phyloP scores from a whole-genome alignment of 1,140 invertebrate species.

The Luehdorfia chinensis region DNA sequence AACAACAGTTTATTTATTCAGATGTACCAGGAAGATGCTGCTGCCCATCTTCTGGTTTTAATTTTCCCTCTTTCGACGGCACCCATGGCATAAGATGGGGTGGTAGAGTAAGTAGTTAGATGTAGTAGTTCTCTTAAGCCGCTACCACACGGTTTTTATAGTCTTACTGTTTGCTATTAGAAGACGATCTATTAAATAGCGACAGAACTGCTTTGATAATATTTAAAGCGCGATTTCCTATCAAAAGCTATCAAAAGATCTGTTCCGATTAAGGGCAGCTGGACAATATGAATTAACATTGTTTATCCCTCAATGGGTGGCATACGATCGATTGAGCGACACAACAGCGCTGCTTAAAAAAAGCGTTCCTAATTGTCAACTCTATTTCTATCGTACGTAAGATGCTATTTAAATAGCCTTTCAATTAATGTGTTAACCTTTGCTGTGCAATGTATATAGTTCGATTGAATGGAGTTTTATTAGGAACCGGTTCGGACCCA shows the following conservation, averaged over 20 bases:
- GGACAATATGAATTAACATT: constrained; percentile 41
- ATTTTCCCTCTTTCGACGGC: no score
- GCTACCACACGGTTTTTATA: no score
- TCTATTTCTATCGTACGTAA: background rate
- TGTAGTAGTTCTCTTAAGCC: no score
- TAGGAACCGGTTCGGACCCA: constrained; percentile 61
- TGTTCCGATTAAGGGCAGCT: constrained; percentile 55
- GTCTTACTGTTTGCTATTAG: no score
- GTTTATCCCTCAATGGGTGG: constrained; percentile 32
- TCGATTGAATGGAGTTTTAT: constrained; percentile 66
- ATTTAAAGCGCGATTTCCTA: constrained; percentile 25
- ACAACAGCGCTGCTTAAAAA: constrained; percentile 6
- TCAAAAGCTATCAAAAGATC: constrained; percentile 58
- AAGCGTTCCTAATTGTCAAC: background rate
- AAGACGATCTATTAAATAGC: no score
- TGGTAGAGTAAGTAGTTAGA: no score
- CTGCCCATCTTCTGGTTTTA: no score
- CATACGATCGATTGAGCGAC: constrained; percentile 22
- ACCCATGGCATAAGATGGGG: no score
- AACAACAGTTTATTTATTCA: no score
- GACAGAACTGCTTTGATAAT: constrained; percentile 15
- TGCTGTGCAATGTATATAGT: constrained; percentile 37
- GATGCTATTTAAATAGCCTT: constrained; percentile 2
- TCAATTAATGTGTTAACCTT: constrained; percentile 20
- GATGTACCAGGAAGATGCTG: no score